These are phyloP conservation scores for Xestia ashworthii DNA, from an alignment of 2,888 invertebrate species.

Conservation along the genomic window DNA sequence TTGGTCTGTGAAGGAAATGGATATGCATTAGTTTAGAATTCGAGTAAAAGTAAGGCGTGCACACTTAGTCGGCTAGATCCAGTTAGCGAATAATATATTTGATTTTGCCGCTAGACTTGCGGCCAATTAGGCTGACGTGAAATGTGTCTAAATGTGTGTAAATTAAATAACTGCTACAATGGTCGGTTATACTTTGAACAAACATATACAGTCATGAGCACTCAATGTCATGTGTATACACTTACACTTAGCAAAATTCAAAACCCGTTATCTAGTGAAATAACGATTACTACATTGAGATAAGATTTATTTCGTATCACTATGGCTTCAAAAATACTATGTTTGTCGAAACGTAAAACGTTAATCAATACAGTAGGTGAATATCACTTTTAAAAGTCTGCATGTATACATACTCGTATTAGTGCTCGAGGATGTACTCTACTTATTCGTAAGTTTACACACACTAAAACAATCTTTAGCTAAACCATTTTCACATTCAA, in stretches of 20 bases:
- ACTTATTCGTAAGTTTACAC: neutral
- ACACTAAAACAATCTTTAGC: neutral
- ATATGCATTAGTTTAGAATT: neutral
- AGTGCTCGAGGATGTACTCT: no score
- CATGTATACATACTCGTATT: no score
- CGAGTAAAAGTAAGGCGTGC: neutral
- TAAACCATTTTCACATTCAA: neutral
- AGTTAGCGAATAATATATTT: neutral
- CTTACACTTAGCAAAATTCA: no score
- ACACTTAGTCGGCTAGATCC: neutral
- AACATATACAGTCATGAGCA: neutral
- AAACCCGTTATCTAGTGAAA: no score
- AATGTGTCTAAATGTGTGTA: no score
- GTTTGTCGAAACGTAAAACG: neutral
- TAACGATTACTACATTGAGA: no score
- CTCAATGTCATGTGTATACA: no score
- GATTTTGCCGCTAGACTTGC: neutral
- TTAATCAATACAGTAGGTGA: neutral
- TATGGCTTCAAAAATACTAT: neutral
- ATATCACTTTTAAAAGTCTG: neutral
- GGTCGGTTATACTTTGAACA: neutral
- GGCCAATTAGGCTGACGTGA: neutral
- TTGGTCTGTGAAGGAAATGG: constrained; percentile 92
- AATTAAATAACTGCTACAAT: neutral
- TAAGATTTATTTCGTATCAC: no score